phyloP scores from a whole-genome alignment of 2,797 vertebrate genomes.

The Vespertilio murinus region DNA sequence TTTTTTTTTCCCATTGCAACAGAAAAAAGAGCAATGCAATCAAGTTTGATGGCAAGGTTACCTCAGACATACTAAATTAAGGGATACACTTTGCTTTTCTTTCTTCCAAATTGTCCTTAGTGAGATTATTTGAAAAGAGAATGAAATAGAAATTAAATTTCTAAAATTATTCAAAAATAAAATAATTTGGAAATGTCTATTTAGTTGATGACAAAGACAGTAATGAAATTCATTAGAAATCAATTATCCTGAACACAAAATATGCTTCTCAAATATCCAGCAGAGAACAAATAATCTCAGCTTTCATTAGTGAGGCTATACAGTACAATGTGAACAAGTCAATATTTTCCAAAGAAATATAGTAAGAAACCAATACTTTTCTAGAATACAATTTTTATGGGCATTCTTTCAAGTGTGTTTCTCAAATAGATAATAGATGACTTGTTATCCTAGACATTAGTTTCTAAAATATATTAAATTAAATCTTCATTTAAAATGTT shows the following conservation, averaged over 20 bases:
- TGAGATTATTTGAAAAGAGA: neutral
- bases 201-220: neutral
- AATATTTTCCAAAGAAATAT: neutral
- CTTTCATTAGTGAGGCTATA: neutral
- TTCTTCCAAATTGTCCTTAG: neutral
- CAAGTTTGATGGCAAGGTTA: neutral
- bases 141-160: slow-evolving; percentile 16
- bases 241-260: neutral
- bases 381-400: neutral
- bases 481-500: slow-evolving; percentile 31
- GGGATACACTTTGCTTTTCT: neutral
- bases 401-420: neutral
- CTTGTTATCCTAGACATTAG: neutral
- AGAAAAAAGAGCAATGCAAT: neutral
- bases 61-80: neutral
- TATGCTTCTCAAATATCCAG: neutral
- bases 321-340: neutral
- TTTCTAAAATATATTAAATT: neutral
- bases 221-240: slow-evolving; percentile 1
- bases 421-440: neutral
- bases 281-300: neutral
- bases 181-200: neutral
- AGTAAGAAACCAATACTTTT: neutral
- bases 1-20: neutral
- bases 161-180: slow-evolving; percentile 35